Conservation (phyloP, 2,797 vertebrate species). For the Clarias pachynema region DNA sequence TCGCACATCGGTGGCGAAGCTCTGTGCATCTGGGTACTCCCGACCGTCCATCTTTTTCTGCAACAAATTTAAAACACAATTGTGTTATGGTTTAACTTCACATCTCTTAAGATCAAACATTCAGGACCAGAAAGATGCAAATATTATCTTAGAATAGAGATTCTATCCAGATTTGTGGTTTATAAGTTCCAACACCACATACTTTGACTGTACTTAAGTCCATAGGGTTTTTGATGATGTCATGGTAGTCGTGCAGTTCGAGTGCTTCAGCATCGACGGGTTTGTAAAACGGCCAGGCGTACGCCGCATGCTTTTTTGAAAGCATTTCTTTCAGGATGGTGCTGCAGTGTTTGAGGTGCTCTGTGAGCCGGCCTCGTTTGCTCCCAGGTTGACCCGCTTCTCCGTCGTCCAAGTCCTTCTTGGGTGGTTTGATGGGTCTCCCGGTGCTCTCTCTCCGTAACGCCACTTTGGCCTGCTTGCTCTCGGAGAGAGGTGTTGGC, state of each 20-base stretch:
- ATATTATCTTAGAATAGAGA: background rate
- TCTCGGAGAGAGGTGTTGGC: constrained; percentile 72
- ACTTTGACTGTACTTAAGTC: constrained; percentile 96
- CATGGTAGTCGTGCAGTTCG: constrained; percentile 92
- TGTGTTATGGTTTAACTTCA: background rate
- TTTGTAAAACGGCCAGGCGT: constrained; percentile 96
- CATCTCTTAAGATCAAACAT: background rate
- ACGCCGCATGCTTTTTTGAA: constrained; percentile 87
- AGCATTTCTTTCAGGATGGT: constrained; percentile 93
- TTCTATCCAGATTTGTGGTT: too few species aligned
- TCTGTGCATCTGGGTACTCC: constrained; percentile 88
- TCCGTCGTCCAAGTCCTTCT: constrained; percentile 78
- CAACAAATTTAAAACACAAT: constrained; percentile 55
- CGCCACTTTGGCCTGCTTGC: constrained; percentile 80
- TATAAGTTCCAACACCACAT: constrained; percentile 19
- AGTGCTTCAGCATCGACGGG: constrained; percentile 90
- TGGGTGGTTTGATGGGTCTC: constrained; percentile 78
- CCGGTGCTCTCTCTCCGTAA: constrained; percentile 77
- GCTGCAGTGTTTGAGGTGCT: constrained; percentile 88
- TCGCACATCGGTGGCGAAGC: constrained; percentile 89
- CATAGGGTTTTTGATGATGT: constrained; percentile 98
- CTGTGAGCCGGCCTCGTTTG: constrained; percentile 75
- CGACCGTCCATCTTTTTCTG: constrained; percentile 93
- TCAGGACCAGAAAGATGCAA: background rate
- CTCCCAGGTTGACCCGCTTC: constrained; percentile 72